Evolutionary conservation across 1,140 invertebrate genomes (phyloP).

Genomic region (Globodera ellingtonae): DNA sequence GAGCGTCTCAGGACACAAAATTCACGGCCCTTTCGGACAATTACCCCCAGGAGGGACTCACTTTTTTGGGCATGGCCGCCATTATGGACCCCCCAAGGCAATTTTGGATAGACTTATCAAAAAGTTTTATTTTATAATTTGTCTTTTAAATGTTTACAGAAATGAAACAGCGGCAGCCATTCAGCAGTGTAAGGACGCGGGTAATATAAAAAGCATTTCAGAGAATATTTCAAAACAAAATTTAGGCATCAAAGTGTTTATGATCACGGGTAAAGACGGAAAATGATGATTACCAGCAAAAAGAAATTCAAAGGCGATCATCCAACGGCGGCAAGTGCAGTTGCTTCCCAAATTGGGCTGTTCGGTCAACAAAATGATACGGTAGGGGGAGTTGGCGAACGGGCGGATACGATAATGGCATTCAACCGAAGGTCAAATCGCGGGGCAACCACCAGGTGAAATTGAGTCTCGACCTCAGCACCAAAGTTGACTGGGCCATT

Average conservation of each 20-base stretch:
- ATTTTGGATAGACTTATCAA: neutral
- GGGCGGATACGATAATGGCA: conserved; percentile 11
- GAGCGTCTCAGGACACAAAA: conserved; percentile 40
- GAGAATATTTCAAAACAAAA: conserved; percentile 4
- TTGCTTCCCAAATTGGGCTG: conserved; percentile 50
- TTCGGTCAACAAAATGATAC: conserved; percentile 36
- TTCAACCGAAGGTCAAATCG: conserved; percentile 20
- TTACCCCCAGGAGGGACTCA: conserved; percentile 47
- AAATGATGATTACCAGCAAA: neutral
- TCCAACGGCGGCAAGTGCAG: conserved; percentile 47
- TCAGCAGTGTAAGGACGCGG: conserved; percentile 48
- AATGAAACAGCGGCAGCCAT: conserved; percentile 55
- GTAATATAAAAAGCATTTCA: conserved; percentile 9
- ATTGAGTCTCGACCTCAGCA: conserved; percentile 32
- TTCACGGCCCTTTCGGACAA: conserved; percentile 42
- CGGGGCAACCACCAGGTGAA: conserved; percentile 32
- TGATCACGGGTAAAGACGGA: conserved; percentile 37
- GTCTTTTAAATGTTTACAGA: conserved; percentile 14
- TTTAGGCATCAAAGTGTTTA: conserved; percentile 53
- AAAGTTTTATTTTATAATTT: neutral
- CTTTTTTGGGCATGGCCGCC: conserved; percentile 60
- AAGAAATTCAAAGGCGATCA: conserved; percentile 38
- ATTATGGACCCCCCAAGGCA: conserved; percentile 62
- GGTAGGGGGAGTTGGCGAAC: conserved; percentile 11
- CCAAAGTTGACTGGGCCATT: conserved; percentile 44